phyloP scores from a whole-genome alignment of 2,888 invertebrate genomes.

The Byasa hedistus region DNA sequence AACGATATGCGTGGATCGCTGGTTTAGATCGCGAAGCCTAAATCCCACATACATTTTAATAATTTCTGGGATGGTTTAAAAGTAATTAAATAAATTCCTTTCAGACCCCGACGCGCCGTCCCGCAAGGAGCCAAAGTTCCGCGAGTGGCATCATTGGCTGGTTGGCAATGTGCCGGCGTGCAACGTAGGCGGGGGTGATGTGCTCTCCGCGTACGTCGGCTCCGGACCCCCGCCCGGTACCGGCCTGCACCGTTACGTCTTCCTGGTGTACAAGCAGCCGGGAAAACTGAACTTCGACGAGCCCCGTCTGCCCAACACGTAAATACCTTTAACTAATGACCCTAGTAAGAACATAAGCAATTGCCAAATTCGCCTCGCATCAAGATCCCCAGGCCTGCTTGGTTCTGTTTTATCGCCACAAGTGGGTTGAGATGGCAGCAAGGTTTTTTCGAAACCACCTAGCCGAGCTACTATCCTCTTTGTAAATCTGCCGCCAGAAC shows the following conservation, averaged over 20 bases:
- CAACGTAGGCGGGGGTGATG: constrained; percentile 85
- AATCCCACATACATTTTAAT: too few relatives aligned
- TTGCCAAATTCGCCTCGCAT: too few relatives aligned
- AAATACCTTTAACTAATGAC: constrained; percentile 34
- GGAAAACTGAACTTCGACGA: constrained; percentile 79
- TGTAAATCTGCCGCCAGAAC: too few relatives aligned
- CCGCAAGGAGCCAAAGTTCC: constrained; percentile 86
- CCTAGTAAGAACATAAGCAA: too few relatives aligned
- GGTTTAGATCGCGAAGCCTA: too few relatives aligned
- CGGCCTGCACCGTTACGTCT: constrained; percentile 89
- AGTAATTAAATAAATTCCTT: background rate
- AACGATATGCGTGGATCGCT: too few relatives aligned
- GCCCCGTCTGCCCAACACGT: constrained; percentile 75
- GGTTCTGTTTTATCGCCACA: too few relatives aligned
- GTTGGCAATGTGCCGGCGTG: constrained; percentile 90
- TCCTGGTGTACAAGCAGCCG: constrained; percentile 87
- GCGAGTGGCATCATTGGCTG: constrained; percentile 96
- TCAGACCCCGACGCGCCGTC: constrained; percentile 95
- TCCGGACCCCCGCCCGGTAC: constrained; percentile 90
- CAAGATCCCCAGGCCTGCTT: too few relatives aligned
- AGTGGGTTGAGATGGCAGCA: too few relatives aligned
- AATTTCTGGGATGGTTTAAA: too few relatives aligned
- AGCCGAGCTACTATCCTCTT: too few relatives aligned
- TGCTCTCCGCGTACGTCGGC: constrained; percentile 88
- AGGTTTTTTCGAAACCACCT: too few relatives aligned